Evolutionary conservation across 2,888 invertebrate genomes (phyloP), one percentile per base, ranked within the genome.

Genomic region (Notocelia uddmanniana): DNA sequence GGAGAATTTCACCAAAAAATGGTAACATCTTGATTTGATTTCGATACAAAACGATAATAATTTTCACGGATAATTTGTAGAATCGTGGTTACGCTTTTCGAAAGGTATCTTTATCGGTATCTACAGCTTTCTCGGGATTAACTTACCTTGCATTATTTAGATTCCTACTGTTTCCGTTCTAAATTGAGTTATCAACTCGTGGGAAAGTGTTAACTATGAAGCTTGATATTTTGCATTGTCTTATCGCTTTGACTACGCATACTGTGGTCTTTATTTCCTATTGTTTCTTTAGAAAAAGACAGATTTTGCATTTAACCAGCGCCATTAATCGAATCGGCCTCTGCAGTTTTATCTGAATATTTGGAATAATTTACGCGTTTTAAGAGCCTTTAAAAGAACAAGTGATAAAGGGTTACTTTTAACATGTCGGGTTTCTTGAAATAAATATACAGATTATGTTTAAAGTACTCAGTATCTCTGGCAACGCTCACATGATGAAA

Each of bases 21-120:
- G 75, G 78, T 82, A 81, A 79, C 82, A 83, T 86, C 86, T 86
- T 81, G 83, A 83, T 85, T 79, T 76, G 73, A 69, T 69, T 64
- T 57, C 71, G 68, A 69, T 69, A 11, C 50, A 50, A n/a, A 64
- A 67, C 66, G 66, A 70, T 70, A 70, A 66, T 72, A 66, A 55
- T 72, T 70, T 77, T 77, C 76, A 79, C 76, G 73, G 68, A 75
- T 75, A 78, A 80, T 76, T 78, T 73, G 78, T 74, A 76, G 78
- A 79, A 76, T 74, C 79, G 76, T 68, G 68, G 70, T 63, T 79
- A 75, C 77, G 76, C 74, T 79, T 79, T 77, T 54, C 31, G 60
- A 45, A 21, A 50, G 50, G 19, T 55, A 83, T 83, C 71, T 77
- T 76, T 78, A 83, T 80, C 77, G 57, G 67, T 55, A 57, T 72